phyloP scores from a whole-genome alignment of 2,888 invertebrate species.

The Lithophane semibrunnea region DNA sequence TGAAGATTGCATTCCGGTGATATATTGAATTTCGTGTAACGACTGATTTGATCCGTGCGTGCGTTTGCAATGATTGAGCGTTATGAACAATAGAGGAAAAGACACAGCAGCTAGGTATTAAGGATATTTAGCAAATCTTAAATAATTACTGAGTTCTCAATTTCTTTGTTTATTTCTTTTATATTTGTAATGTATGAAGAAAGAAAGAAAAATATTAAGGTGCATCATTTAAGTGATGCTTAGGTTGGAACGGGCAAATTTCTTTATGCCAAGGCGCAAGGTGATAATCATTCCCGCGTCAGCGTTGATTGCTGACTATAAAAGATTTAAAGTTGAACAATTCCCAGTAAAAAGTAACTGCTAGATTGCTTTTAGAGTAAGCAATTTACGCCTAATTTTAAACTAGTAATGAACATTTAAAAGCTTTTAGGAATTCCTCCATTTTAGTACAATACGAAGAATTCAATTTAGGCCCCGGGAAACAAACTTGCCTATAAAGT shows the following conservation, averaged over 20 bases:
- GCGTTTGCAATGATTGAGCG: constrained; percentile 33
- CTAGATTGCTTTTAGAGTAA: constrained; percentile 15
- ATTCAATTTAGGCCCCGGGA: constrained; percentile 27
- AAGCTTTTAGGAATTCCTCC: constrained; percentile 13
- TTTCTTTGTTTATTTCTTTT: background rate
- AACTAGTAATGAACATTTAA: constrained; percentile 32
- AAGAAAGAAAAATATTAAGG: background rate
- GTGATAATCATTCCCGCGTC: background rate
- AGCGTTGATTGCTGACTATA: background rate
- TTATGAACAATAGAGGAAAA: constrained; percentile 14
- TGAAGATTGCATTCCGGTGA: constrained; percentile 57
- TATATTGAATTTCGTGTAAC: constrained; percentile 61
- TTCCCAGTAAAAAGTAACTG: constrained; percentile 19
- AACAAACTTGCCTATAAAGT: constrained; percentile 14
- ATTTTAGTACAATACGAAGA: constrained; percentile 16
- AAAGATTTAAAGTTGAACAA: constrained; percentile 10
- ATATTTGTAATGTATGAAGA: background rate
- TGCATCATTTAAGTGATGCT: background rate
- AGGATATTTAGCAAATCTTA: background rate
- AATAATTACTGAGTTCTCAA: background rate
- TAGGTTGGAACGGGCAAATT: background rate
- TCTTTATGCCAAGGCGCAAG: background rate
- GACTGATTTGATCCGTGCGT: constrained; percentile 42
- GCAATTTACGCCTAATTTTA: constrained; percentile 24
- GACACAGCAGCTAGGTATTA: background rate